phyloP scores from a whole-genome alignment of 2,797 vertebrate genomes.

The Cichlasoma orientale region DNA sequence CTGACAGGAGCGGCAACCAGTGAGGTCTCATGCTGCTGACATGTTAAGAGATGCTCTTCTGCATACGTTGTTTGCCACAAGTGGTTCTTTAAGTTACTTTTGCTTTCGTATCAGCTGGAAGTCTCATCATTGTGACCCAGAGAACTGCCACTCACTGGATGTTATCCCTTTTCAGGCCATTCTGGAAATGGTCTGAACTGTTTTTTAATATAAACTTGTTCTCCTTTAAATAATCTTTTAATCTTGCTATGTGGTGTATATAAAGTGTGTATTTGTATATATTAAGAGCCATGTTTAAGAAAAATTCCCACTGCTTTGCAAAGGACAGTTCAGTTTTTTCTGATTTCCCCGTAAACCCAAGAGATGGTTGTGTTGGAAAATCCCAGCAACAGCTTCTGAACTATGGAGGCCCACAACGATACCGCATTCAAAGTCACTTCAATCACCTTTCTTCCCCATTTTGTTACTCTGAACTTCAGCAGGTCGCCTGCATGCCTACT shows the following conservation, averaged over 20 bases:
- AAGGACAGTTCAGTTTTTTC: background rate
- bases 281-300: no score
- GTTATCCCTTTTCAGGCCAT: no score
- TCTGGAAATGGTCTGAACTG: no score
- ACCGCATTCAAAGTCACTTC: background rate
- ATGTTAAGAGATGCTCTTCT: background rate
- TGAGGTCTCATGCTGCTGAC: background rate
- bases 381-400: no score
- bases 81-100: no score
- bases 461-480: background rate
- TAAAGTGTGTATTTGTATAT: background rate
- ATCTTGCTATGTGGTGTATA: no score
- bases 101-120: background rate
- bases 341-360: background rate
- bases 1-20: background rate
- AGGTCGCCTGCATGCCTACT: background rate
- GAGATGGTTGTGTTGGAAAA: no score
- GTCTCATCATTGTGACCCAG: no score
- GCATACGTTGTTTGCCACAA: background rate
- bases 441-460: background rate
- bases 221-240: no score
- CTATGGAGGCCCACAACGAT: background rate
- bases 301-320: no score
- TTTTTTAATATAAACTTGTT: no score
- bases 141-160: background rate